A percentile compares a stretch with the other conserved stretches of the same genome.
Evolutionary conservation across 2,888 invertebrate genomes (phyloP).

Genomic region (Chouioia cunea): DNA sequence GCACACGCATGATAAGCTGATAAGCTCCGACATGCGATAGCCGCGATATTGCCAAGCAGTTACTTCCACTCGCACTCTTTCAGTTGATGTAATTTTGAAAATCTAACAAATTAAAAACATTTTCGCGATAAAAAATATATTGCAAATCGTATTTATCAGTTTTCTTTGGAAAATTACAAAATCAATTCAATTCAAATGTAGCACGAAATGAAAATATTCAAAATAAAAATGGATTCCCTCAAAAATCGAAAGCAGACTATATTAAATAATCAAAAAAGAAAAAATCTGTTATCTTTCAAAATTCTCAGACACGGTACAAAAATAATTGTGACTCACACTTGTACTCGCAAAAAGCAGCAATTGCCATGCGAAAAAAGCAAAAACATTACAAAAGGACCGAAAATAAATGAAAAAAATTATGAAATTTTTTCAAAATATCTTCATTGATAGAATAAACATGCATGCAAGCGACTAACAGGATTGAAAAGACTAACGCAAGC

Average conservation of each 20-base stretch:
- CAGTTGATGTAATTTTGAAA: background rate
- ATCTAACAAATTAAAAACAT: no score
- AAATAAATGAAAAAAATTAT: background rate
- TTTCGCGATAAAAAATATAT: no score
- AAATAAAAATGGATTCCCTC: no score
- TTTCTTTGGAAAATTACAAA: no score
- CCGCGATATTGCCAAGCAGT: background rate
- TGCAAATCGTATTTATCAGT: no score
- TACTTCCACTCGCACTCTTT: conserved; percentile 17
- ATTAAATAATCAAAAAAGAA: conserved; percentile 5
- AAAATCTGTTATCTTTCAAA: background rate
- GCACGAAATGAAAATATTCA: no score
- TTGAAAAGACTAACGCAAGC: conserved; percentile 12
- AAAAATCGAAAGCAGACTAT: no score
- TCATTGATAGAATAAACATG: conserved; percentile 50
- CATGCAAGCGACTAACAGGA: conserved; percentile 59
- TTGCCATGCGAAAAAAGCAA: conserved; percentile 18
- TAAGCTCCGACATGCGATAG: conserved; percentile 39
- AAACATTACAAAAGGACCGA: conserved; percentile 3
- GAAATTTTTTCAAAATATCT: conserved; percentile 6
- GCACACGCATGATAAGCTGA: conserved; percentile 26
- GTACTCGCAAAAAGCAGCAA: conserved; percentile 11
- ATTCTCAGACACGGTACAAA: background rate
- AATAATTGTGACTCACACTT: background rate
- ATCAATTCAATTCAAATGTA: no score